These are phyloP conservation scores for Heterocephalus glaber DNA, from an alignment of 2,113 vertebrate species.

Conservation along the genomic window DNA sequence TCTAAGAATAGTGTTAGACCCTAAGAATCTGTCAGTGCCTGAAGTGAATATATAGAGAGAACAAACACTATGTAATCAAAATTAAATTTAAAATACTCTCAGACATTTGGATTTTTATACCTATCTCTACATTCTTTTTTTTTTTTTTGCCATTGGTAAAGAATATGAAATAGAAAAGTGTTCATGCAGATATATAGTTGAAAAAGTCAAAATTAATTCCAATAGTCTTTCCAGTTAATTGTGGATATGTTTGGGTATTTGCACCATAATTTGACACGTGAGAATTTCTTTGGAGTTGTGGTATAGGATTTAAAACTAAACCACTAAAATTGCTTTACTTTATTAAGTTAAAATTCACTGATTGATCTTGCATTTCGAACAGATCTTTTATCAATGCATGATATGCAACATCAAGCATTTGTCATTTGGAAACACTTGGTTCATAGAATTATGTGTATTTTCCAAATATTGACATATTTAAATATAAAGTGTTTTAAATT, in stretches of 20 bases:
- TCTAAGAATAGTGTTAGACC: not conserved
- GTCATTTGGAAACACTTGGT: not conserved
- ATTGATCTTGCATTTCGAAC: not conserved
- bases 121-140: not conserved
- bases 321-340: not conserved
- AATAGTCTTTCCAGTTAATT: not conserved
- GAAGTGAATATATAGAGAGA: not conserved
- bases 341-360: not conserved
- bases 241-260: not conserved
- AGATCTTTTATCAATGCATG: not conserved
- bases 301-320: not conserved
- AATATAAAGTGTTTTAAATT: not conserved
- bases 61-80: not conserved
- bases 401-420: not conserved
- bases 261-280: not conserved
- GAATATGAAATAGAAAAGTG: not conserved
- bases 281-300: not conserved
- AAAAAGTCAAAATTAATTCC: not conserved
- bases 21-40: not conserved
- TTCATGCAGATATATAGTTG: not conserved
- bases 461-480: not conserved
- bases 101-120: not conserved
- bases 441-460: not conserved
- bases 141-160: not conserved
- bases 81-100: not conserved